Base-by-base conservation (phyloP, 2,888 invertebrate genomes). In the Biston stratarius region DNA sequence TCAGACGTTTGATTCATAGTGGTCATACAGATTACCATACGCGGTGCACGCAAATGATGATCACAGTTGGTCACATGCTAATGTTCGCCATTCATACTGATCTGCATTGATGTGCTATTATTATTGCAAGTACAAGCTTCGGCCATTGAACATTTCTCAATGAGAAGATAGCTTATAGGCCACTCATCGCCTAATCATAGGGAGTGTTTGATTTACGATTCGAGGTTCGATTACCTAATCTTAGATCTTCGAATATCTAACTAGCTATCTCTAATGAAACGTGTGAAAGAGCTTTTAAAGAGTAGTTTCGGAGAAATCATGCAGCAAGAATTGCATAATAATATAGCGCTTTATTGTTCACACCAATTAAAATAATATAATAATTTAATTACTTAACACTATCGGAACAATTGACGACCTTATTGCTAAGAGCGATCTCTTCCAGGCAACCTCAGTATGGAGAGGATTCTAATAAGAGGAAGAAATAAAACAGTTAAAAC, bases 21-120 rank as follows among this genome's bases (percentile, higher is more conserved):
- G 63, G 67, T 61, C 38, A 64, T 56, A 56, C 45, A 51, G 55
- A 64, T 68, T 61, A 64, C 56, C 70, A 70, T 72, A 70, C 73
- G 56, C 44, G 11, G 48, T 75, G 44, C 49, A 77, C 78, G 82
- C 85, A 87, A 90, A 87, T 87, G 86, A 85, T 83, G 85, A 85
- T 85, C 82, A 79, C 77, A 77, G 83, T 75, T 75, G 72, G 80
- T 74, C 80, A 75, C 70, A 77, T 75, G 82, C 83, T 92, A 92
- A 93, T 92, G 90, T 89, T 82, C 76, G 78, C 85, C 87, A 92
- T 92, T 92, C 90, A 92, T 89, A 83, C 83, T 87, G 83, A 90
- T 90, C 87, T 84, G 83, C 86, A 84, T 87, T 88, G 86, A 90
- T 88, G 84, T 84, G 83, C 83, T 88, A 85, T 87, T 84, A 87